Evolutionary conservation across 1,140 invertebrate genomes (phyloP).

Genomic region (Frieseomelitta varia): DNA sequence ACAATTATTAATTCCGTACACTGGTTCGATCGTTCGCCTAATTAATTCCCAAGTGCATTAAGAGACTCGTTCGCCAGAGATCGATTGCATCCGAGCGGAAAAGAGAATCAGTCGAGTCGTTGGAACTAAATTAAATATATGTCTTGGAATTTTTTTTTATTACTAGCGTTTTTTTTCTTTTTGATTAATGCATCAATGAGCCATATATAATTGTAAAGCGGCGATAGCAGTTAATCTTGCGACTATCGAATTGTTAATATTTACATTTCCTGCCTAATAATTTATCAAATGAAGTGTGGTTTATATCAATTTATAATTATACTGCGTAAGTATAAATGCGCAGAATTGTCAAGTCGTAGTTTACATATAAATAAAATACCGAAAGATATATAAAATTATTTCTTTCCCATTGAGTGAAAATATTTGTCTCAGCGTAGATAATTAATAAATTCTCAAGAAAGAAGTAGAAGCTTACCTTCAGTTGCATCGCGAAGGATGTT

Average conservation of each 20-base stretch:
- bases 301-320: not conserved
- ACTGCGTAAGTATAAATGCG: no score
- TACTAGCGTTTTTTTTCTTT: not conserved
- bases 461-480: not conserved
- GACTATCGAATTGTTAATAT: not conserved
- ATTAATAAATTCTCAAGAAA: no score
- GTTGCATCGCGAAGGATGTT: not conserved
- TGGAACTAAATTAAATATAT: not conserved
- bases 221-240: not conserved
- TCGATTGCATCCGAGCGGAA: not conserved
- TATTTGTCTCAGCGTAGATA: no score
- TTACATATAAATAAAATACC: not conserved
- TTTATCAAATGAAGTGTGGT: not conserved
- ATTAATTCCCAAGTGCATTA: conserved; percentile 13
- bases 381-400: not conserved
- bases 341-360: not conserved
- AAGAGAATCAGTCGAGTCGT: not conserved
- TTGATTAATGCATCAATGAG: not conserved
- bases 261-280: not conserved
- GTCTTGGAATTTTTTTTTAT: not conserved
- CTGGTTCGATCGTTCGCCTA: not conserved
- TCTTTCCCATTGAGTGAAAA: not conserved
- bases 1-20: conserved; percentile 23
- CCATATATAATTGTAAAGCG: not conserved
- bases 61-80: not conserved